Conservation (phyloP, 2,888 invertebrate genomes). For the Cephalotes varians region DNA sequence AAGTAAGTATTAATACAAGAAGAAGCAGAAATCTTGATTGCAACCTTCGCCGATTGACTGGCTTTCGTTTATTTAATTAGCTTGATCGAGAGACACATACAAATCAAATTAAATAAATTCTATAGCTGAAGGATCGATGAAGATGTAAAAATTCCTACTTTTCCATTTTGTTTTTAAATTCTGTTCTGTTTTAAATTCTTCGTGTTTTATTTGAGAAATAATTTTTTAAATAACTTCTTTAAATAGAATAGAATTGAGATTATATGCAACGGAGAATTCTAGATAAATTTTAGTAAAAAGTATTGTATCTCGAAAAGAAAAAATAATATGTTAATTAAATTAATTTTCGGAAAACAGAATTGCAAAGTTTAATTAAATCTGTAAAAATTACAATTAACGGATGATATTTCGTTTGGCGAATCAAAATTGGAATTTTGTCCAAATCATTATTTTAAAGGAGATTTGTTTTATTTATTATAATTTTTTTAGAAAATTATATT, state of each 20-base stretch:
- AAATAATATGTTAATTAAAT: neutral
- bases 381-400: neutral
- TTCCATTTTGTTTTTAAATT: neutral
- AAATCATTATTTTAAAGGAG: neutral
- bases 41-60: slow-evolving; percentile 58
- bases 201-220: neutral
- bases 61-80: neutral
- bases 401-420: neutral
- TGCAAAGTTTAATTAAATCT: neutral
- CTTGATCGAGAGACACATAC: neutral
- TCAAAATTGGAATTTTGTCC: neutral
- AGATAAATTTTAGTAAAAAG: neutral
- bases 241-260: neutral
- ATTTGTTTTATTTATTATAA: neutral
- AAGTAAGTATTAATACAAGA: slow-evolving; percentile 67
- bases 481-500: neutral
- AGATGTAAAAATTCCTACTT: slow-evolving; percentile 2
- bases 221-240: neutral
- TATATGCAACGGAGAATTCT: neutral
- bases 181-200: too few species aligned
- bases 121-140: neutral
- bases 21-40: slow-evolving; percentile 66
- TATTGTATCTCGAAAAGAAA: neutral
- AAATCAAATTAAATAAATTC: slow-evolving; percentile 16
- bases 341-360: neutral